Conservation (phyloP, 1,140 invertebrate species). For the Apis laboriosa region DNA sequence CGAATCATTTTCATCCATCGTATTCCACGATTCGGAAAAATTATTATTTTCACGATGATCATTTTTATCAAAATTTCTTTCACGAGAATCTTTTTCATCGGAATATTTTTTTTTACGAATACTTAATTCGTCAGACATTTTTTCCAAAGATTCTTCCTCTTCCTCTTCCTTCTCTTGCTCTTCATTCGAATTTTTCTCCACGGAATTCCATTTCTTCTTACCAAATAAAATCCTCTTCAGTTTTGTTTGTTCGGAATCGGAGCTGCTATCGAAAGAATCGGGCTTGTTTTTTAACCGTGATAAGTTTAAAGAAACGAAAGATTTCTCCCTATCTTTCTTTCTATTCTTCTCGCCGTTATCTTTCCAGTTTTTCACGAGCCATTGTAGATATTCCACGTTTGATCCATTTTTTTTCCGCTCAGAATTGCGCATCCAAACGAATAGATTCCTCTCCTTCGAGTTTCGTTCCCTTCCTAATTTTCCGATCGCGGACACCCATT, state of each 20-base stretch:
- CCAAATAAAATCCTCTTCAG: neutral
- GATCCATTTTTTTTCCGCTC: no score
- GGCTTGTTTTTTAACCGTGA: neutral
- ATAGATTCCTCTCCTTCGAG: no score
- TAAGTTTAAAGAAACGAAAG: neutral
- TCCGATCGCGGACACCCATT: neutral
- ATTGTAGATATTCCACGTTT: neutral
- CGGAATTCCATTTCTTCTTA: neutral
- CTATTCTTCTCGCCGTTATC: neutral
- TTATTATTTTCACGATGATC: neutral
- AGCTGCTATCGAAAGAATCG: neutral
- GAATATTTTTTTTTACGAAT: neutral
- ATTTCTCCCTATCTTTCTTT: neutral
- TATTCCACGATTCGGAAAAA: neutral
- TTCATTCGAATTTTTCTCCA: neutral
- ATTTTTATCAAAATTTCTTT: neutral
- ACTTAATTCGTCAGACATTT: neutral
- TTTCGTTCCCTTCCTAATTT: neutral
- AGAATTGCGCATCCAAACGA: rapidly evolving
- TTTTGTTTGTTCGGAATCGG: neutral
- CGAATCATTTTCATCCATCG: no score
- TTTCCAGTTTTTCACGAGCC: neutral
- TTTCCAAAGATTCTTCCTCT: neutral
- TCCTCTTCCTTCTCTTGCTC: no score
- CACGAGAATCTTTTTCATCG: neutral